Base-by-base conservation (phyloP, 2,888 invertebrate genomes). In the Linnaemya tessellans region DNA sequence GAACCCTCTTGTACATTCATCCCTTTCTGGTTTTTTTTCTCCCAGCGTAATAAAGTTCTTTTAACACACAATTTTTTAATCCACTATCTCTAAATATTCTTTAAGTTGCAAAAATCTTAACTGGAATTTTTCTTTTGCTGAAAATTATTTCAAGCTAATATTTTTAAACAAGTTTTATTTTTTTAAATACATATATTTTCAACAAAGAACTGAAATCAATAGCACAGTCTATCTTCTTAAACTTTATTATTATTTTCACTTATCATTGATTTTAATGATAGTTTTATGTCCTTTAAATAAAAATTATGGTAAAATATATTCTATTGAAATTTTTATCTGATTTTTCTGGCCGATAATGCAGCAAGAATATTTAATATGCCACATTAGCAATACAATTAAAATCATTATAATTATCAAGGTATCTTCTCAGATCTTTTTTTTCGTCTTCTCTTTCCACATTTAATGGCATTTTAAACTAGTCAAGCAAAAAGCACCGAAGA, bases 331-430 rank as follows among this genome's bases (percentile, higher is more conserved):
- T 4, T 20, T 77, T 65, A 65, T 56, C 65, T 65, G 65, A 77
- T 65, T 77, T n/a, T 38, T 43, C 20, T 65, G 68, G 56, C 43
- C 41, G 35, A 25, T 25, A 77, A 30, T 58, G 49, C 73, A 54
- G 25, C 30, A 64, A 49, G 58, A 41, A 70, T 85, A 82, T 80
- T 85, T 85, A 85, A 85, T 85, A 82, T 82, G 60, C 82, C 79
- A 80, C 81, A 84, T 84, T 84, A 84, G 84, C 78, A 81, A 84
- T 73, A 62, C 85, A 85, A 85, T 85, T 85, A 85, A 85, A 82
- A 82, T 80, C 85, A 85, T 85, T 85, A 79, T 81, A 82, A 80
- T 77, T 77, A 79, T 78, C 73, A 67, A 58, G 41, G 30, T 54
- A 79, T 70, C 62, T 54, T 43, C n/a, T 30, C 18, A 56, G 25